Base-by-base conservation (phyloP, 2,797 vertebrate genomes). In the Chloroceryle amazona region DNA sequence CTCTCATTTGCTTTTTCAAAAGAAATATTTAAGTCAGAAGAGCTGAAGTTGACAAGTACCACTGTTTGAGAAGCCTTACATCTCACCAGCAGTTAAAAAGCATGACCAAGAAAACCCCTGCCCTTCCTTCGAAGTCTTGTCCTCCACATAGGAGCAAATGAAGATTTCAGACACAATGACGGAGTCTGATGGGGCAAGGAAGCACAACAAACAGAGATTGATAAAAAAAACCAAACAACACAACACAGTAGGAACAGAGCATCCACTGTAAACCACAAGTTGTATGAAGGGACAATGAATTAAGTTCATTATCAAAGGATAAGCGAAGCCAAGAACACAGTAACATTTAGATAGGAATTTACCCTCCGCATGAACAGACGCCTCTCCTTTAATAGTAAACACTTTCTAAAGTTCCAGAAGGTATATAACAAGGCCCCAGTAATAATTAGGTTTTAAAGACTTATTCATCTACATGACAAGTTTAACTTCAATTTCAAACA, bases 401-500 rank as follows among this genome's bases (percentile, higher is more conserved):
- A 79, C 93, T 86, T 60, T 95, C 90, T 93, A 66, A 95, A 97
- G 94, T 86, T 96, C 90, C 71, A 88, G 70, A 94, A 86, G 28
- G 72, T 55, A 78, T 31, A 88, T 39, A 95, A 83, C 0, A 0
- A 96, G 62, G 80, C 46, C 13, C 13, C 66, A 89, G 92, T 21
- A 81, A 91, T 66, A 96, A 94, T 90, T 84, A 93, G 12, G 62
- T 63, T 91, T 95, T 91, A 90, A 86, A 95, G 76, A 33, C 62
- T 79, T 91, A 86, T 93, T 95, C 85, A 95, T 94, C 91, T 93
- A 66, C 89, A 76, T 70, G 93, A 91, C 87, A 70, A 66, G 66
- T 88, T 93, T 62, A 91, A 95, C 89, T 91, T 96, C 96, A 81
- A 14, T 70, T 91, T 96, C 95, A 96, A 96, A 89, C 84, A 83